A percentile compares a stretch with the other conserved stretches of the same genome.
phyloP scores from a whole-genome alignment of 2,888 invertebrate genomes.

The Cryptocephalus primarius region DNA sequence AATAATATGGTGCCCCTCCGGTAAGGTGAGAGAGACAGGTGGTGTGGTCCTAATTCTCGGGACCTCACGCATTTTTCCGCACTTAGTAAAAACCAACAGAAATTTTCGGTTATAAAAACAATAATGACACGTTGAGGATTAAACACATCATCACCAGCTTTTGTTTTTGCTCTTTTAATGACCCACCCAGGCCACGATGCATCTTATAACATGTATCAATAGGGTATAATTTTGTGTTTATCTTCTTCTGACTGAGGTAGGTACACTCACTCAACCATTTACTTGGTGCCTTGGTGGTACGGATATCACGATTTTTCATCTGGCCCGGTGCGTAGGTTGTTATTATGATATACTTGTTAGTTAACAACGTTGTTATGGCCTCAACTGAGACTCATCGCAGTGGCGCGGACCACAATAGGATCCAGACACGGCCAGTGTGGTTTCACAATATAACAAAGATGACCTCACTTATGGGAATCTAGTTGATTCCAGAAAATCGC shows the following conservation, averaged over 20 bases:
- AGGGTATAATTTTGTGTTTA: conserved; percentile 33
- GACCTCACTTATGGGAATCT: too few relatives aligned
- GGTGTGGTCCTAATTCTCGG: conserved; percentile 13
- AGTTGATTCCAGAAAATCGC: too few relatives aligned
- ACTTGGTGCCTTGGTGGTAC: not conserved
- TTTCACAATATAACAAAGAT: too few relatives aligned
- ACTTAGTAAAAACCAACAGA: conserved; percentile 14
- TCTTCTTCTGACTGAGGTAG: conserved; percentile 29
- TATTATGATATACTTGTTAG: conserved; percentile 32
- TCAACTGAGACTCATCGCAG: conserved; percentile 1
- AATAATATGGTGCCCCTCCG: conserved; percentile 7
- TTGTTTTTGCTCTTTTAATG: conserved; percentile 18
- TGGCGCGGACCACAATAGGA: conserved; percentile 3
- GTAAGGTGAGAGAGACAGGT: conserved; percentile 8
- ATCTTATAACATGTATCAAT: conserved; percentile 25
- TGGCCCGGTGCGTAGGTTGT: conserved; percentile 17
- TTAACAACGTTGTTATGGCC: conserved; percentile 28
- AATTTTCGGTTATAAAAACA: conserved; percentile 15
- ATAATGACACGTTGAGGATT: conserved; percentile 21
- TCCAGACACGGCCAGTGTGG: not conserved
- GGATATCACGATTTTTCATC: conserved; percentile 3
- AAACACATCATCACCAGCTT: conserved; percentile 18
- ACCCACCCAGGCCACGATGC: conserved; percentile 13
- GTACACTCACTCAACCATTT: conserved; percentile 25
- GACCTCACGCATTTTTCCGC: conserved; percentile 15